phyloP scores from a whole-genome alignment of 2,888 invertebrate genomes.

The Drosophila ochracea region DNA sequence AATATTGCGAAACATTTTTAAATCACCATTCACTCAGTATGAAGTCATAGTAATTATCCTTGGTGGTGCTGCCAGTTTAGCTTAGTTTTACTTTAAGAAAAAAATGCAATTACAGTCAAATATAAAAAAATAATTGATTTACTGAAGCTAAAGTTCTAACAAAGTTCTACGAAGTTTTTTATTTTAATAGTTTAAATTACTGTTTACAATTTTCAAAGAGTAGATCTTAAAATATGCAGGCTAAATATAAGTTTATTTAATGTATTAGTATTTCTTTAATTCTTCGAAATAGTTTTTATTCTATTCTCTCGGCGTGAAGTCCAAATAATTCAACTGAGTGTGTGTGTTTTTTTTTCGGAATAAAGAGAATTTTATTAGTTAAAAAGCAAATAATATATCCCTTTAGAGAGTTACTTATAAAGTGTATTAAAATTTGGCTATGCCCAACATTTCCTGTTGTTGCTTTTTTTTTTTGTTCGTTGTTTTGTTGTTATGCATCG shows the following conservation, averaged over 20 bases:
- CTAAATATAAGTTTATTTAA: background rate
- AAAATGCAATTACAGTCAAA: too few relatives aligned
- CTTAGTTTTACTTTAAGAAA: background rate
- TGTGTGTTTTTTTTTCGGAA: background rate
- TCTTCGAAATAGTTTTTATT: background rate
- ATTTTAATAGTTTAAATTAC: background rate
- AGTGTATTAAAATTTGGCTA: background rate
- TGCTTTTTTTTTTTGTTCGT: slow-evolving; percentile 18
- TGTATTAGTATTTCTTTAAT: background rate
- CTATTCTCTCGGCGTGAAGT: background rate
- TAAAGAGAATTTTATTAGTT: background rate
- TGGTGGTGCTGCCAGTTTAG: background rate
- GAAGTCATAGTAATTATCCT: background rate
- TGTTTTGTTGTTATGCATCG: slow-evolving; percentile 61
- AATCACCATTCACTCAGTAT: background rate
- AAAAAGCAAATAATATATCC: background rate
- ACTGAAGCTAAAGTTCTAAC: too few relatives aligned
- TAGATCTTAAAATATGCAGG: background rate
- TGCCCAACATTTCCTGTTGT: background rate
- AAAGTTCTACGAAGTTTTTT: background rate
- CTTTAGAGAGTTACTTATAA: background rate
- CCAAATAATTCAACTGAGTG: background rate
- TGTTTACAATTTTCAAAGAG: rapidly evolving
- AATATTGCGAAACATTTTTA: slow-evolving; percentile 13
- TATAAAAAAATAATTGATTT: too few relatives aligned